Conservation (phyloP, 1,140 invertebrate genomes). For the Macrosteles quadrilineatus region DNA sequence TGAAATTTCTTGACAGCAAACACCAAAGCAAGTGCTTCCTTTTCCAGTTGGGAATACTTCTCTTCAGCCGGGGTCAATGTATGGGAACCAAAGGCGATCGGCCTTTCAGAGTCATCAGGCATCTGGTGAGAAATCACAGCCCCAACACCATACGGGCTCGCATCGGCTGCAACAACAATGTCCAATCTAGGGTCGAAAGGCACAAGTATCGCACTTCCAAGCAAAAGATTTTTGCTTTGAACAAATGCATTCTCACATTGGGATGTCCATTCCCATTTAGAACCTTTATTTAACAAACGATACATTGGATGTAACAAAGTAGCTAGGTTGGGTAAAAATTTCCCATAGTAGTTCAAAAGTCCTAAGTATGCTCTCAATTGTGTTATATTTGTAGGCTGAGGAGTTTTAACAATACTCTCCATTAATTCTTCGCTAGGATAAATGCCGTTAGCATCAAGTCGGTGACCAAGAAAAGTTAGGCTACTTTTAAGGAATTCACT, state of each 20-base stretch:
- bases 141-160: slow-evolving; percentile 53
- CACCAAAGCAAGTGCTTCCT: slow-evolving; percentile 10
- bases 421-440: no score
- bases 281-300: slow-evolving; percentile 16
- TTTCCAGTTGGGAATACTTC: slow-evolving; percentile 11
- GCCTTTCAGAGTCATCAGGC: slow-evolving; percentile 47
- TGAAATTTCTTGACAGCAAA: slow-evolving; percentile 12
- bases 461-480: slow-evolving; percentile 13
- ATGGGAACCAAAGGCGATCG: slow-evolving; percentile 52
- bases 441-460: slow-evolving; percentile 12
- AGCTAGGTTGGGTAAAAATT: slow-evolving; percentile 31
- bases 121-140: slow-evolving; percentile 52
- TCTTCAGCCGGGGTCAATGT: slow-evolving; percentile 49
- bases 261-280: slow-evolving; percentile 1
- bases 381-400: not conserved
- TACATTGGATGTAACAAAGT: slow-evolving; percentile 35
- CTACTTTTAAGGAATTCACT: slow-evolving; percentile 3
- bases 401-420: slow-evolving; percentile 1
- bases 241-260: slow-evolving; percentile 43
- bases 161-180: slow-evolving; percentile 53
- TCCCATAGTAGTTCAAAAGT: slow-evolving; percentile 14
- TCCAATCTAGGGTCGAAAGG: slow-evolving; percentile 47
- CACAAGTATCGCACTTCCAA: slow-evolving; percentile 37
- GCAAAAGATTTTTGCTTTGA: slow-evolving; percentile 46
- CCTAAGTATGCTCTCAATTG: slow-evolving; percentile 10